phyloP scores from a whole-genome alignment of 2,888 invertebrate genomes.

The Drosophila imparisetae region DNA sequence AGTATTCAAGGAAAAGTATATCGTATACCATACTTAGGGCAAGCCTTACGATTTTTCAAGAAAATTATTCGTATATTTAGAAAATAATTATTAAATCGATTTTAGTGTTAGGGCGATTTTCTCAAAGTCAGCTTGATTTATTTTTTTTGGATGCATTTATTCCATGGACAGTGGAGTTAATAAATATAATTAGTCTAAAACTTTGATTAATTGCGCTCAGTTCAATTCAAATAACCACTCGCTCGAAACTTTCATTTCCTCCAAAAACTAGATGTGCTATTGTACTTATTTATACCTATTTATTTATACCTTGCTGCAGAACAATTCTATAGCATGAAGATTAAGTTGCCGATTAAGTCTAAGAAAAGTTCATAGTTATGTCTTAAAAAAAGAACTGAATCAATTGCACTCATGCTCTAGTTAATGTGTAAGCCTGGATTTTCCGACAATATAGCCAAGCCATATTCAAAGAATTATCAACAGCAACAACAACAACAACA shows the following conservation, averaged over 20 bases:
- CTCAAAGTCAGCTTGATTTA: not conserved
- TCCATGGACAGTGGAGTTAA: not conserved
- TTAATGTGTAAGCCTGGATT: conserved; percentile 34
- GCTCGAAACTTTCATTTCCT: not conserved
- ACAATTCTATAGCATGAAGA: not conserved
- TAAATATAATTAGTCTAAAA: not conserved
- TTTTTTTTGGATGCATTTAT: not conserved
- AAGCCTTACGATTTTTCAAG: not conserved
- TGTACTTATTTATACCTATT: not conserved
- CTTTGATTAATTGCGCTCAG: not conserved
- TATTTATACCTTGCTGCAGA: not conserved
- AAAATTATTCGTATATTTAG: not conserved
- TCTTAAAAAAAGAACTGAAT: not conserved
- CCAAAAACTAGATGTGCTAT: not conserved
- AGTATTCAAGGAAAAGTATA: not conserved
- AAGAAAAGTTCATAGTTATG: conserved; percentile 1
- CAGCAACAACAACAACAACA: conserved; percentile 34
- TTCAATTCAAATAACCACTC: not conserved
- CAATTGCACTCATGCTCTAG: conserved; percentile 17
- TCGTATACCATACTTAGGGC: not conserved
- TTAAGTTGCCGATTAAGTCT: conserved; percentile 4
- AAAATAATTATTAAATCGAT: not conserved
- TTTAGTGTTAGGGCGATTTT: not conserved
- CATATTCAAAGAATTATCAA: conserved; percentile 37
- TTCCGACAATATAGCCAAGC: conserved; percentile 19